A percentile compares a stretch with the other conserved stretches of the same genome.
phyloP scores from a whole-genome alignment of 2,113 vertebrate genomes.

The Nansenia antarctica region DNA sequence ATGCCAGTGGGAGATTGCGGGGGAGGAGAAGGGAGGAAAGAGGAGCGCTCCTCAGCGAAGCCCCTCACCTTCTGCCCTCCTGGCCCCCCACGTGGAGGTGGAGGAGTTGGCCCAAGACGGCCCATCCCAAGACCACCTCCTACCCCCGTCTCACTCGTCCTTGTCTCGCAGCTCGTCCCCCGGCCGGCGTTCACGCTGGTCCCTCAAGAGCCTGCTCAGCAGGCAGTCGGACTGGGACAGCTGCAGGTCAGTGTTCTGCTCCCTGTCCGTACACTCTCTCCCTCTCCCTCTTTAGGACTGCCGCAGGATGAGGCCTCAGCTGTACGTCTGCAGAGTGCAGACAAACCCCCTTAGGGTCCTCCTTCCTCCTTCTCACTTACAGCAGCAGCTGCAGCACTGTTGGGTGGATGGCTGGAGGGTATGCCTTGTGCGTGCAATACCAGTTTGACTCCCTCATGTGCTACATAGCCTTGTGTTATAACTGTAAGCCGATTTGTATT shows the following conservation, averaged over 20 bases:
- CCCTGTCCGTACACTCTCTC: not conserved
- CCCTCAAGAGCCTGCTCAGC: constrained; percentile 73
- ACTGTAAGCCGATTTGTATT: no score
- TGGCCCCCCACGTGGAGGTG: constrained; percentile 16
- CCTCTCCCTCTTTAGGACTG: not conserved
- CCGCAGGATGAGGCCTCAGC: not conserved
- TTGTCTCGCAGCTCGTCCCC: constrained; percentile 74
- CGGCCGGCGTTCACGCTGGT: constrained; percentile 72
- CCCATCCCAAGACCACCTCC: constrained; percentile 52
- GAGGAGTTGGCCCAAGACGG: constrained; percentile 36
- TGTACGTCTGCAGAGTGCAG: not conserved
- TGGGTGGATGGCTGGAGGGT: no score
- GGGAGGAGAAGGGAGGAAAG: constrained; percentile 7
- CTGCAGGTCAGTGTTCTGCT: constrained; percentile 74
- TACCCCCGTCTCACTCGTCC: constrained; percentile 59
- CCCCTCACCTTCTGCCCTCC: constrained; percentile 17
- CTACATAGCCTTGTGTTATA: no score
- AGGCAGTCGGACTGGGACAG: constrained; percentile 73
- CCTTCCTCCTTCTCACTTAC: no score
- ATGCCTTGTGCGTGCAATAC: no score
- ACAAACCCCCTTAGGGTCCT: no score
- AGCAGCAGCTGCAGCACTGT: no score
- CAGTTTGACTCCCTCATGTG: no score
- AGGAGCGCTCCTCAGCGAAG: not conserved
- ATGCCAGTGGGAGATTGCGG: constrained; percentile 3